Evolutionary conservation across 2,797 vertebrate genomes (phyloP).

Genomic region (Erpetoichthys calabaricus): DNA sequence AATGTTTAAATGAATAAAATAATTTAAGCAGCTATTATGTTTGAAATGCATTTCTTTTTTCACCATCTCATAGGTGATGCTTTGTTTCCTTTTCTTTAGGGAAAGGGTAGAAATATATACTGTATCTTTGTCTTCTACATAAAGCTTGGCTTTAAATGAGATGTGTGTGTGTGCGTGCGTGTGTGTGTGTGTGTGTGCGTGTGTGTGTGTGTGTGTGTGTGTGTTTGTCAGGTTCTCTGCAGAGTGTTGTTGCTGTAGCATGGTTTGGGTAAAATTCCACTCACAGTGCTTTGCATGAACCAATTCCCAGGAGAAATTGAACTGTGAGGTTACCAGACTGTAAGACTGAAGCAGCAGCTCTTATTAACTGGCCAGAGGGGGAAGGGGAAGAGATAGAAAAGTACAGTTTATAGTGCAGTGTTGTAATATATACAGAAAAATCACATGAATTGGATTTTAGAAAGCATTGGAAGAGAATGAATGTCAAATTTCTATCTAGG

Average conservation of each 20-base stretch:
- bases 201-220: background rate
- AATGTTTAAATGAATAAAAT: too few relatives aligned
- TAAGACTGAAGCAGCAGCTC: constrained; percentile 61
- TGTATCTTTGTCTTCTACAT: constrained; percentile 19
- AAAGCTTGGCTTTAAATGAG: constrained; percentile 15
- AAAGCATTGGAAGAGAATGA: too few relatives aligned
- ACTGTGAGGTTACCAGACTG: constrained; percentile 70
- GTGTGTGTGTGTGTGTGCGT: constrained; percentile 15
- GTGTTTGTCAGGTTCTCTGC: constrained; percentile 41
- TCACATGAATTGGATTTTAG: too few relatives aligned
- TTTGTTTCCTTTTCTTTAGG: constrained; percentile 25
- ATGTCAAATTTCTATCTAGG: too few relatives aligned
- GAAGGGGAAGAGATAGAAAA: constrained; percentile 24
- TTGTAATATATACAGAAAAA: constrained; percentile 17
- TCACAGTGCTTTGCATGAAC: constrained; percentile 84
- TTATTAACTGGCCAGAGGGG: constrained; percentile 70
- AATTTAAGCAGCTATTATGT: too few relatives aligned
- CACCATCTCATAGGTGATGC: constrained; percentile 22
- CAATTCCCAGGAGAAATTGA: constrained; percentile 75
- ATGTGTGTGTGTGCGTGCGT: background rate
- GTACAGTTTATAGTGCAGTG: constrained; percentile 13
- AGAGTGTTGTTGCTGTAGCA: constrained; percentile 59
- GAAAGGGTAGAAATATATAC: constrained; percentile 30
- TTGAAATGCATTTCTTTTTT: constrained; percentile 8
- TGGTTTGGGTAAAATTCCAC: constrained; percentile 89